Percentiles rank a stretch among this genome's conserved stretches.
phyloP scores from a whole-genome alignment of 2,113 vertebrate genomes.

The Lophius piscatorius region DNA sequence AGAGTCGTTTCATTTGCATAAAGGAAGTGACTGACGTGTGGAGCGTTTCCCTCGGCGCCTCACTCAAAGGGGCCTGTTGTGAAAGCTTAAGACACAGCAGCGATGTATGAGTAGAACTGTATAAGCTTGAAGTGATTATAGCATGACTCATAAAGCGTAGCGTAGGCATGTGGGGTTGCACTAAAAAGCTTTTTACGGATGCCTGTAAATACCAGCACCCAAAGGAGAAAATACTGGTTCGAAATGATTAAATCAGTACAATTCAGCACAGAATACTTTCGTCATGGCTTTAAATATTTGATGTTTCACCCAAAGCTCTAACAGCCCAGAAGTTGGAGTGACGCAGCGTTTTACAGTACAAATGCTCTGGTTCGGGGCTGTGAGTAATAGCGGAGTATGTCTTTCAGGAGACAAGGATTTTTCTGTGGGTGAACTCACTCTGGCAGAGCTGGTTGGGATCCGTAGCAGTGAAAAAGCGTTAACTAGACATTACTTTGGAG shows the following conservation, averaged over 20 bases:
- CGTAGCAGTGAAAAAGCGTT: conserved; percentile 6
- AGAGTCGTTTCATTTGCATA: conserved; percentile 42
- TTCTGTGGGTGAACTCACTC: conserved; percentile 7
- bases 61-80: conserved; percentile 1
- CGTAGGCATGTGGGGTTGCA: conserved; percentile 43
- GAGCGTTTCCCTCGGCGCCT: conserved; percentile 1
- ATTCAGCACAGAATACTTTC: conserved; percentile 13
- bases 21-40: conserved; percentile 7
- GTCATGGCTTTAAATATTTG: conserved; percentile 40
- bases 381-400: conserved; percentile 40
- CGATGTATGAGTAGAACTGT: background rate
- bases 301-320: conserved; percentile 36
- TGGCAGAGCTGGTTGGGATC: conserved; percentile 13
- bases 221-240: conserved; percentile 39
- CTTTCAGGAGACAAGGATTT: conserved; percentile 33
- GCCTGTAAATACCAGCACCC: conserved; percentile 56
- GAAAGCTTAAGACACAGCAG: conserved; percentile 17
- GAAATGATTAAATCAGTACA: conserved; percentile 29
- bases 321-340: conserved; percentile 31
- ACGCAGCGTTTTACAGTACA: conserved; percentile 31
- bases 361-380: conserved; percentile 12
- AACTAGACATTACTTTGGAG: conserved; percentile 6
- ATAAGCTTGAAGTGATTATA: conserved; percentile 47
- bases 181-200: conserved; percentile 46
- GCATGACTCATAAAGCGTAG: conserved; percentile 46